A percentile compares a stretch with the other conserved stretches of the same genome.
These are phyloP conservation scores for Polyodon spathula DNA, from an alignment of 2,113 vertebrate species.

Conservation along the genomic window DNA sequence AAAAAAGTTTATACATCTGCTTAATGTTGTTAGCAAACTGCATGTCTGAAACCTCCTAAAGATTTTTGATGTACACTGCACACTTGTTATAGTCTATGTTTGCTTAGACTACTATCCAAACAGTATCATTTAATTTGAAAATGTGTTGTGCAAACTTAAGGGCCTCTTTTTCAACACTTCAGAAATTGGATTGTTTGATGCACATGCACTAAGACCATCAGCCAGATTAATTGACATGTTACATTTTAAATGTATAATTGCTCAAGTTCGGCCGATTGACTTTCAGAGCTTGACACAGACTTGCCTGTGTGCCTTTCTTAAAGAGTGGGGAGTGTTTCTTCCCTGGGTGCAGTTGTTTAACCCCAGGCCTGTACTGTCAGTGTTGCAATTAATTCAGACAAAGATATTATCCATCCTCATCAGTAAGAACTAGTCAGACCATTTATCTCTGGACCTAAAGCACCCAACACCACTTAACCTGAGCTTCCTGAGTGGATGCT, in stretches of 20 bases:
- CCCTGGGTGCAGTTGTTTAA: not conserved
- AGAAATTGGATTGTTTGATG: not conserved
- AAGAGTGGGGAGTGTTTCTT: not conserved
- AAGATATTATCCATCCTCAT: constrained; percentile 18
- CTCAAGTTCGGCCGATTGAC: not conserved
- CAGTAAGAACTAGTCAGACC: constrained; percentile 7
- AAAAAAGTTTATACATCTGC: too few species aligned
- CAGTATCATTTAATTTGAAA: not conserved
- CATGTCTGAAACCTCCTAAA: too few species aligned
- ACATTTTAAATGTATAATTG: not conserved
- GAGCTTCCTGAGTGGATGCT: constrained; percentile 19
- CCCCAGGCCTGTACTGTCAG: not conserved
- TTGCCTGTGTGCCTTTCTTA: not conserved
- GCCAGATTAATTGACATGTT: not conserved
- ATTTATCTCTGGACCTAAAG: constrained; percentile 13
- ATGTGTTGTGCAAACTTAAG: not conserved
- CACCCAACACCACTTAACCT: constrained; percentile 17
- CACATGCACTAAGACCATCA: not conserved
- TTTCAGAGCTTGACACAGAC: not conserved
- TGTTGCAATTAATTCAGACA: constrained; percentile 17
- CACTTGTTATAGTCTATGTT: not conserved
- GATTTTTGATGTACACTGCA: too few species aligned
- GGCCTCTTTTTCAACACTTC: not conserved
- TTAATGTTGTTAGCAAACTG: too few species aligned
- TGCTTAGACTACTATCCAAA: constrained; percentile 1